Percentiles rank a stretch among this genome's conserved stretches.
Evolutionary conservation across 2,888 invertebrate genomes (phyloP).

Genomic region (Papilio protenor): DNA sequence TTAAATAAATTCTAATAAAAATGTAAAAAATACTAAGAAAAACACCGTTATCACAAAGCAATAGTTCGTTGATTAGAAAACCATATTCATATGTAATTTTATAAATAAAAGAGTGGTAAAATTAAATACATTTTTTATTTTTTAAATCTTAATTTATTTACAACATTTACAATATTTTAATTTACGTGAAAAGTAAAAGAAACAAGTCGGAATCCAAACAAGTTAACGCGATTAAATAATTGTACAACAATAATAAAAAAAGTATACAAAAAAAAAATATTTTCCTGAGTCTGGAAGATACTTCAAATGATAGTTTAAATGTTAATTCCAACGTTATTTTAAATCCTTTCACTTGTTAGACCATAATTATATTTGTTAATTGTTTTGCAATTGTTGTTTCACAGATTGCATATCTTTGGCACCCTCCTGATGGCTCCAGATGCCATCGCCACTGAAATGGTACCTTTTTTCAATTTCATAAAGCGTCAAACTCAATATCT

Average conservation of each 20-base stretch:
- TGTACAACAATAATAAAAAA: too few species aligned
- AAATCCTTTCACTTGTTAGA: too few species aligned
- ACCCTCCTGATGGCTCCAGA: slow-evolving; percentile 82
- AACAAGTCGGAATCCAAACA: background rate
- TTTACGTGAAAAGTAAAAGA: background rate
- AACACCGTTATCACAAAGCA: background rate
- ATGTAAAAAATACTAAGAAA: background rate
- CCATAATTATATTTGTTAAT: background rate
- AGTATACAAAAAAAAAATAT: too few species aligned
- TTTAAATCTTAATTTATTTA: slow-evolving; percentile 1
- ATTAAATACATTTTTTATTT: slow-evolving; percentile 1
- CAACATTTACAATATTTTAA: background rate
- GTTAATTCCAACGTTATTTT: too few species aligned
- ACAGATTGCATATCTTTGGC: slow-evolving; percentile 53
- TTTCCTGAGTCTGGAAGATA: too few species aligned
- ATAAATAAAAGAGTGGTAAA: slow-evolving; percentile 35
- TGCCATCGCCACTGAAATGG: slow-evolving; percentile 90
- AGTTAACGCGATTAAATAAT: too few species aligned
- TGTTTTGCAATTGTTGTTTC: slow-evolving; percentile 44
- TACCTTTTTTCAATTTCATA: slow-evolving; percentile 89
- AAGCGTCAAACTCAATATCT: slow-evolving; percentile 86
- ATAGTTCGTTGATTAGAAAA: background rate
- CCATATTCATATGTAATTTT: slow-evolving; percentile 24
- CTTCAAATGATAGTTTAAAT: too few species aligned
- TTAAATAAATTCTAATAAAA: background rate